Base-by-base conservation (phyloP, 2,113 vertebrate species). In the Tyrannus savana region DNA sequence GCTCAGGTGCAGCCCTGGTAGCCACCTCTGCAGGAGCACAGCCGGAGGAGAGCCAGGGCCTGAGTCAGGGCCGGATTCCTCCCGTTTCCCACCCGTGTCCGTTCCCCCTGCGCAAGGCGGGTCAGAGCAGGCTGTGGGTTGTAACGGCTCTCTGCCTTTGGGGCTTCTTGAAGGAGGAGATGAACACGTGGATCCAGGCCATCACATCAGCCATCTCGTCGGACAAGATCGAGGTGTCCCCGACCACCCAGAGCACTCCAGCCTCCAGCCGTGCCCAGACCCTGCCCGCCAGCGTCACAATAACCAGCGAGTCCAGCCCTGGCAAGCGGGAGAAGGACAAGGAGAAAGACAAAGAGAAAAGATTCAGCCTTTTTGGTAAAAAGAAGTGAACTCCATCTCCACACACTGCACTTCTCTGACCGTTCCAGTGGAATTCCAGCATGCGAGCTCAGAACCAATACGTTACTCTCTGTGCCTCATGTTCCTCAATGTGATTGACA, bases 341-440 rank as follows among this genome's bases (percentile, higher is more conserved):
- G 95, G 99, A 99, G 96, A 99, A 99, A 97, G 99, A 99, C 97
- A 99, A 99, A 92, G 99, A 99, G 97, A 99, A 99, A 95, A 98
- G 99, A 93, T 99, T 99, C 98, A 99, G 99, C 96, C 98, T 99
- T 92, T 99, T 99, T 97, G 99, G 99, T 98, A 99, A 99, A 98
- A 99, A 99, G 98, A 99, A 99, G 91, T 99, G 98, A 98, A 98
- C 98, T 97, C 94, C 97, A 94, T 94, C 92, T 96, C 90, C 93
- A 95, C 96, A 82, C 96, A 96, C 97, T 97, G 96, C 97, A 98
- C 97, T 97, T 98, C 97, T 98, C 97, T 97, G 97, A 97, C 95
- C 97, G 98, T 98, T 98, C 96, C 98, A 98, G 98, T 98, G 98
- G 98, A 98, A 99, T 98, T 98, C 98, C 98, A 99, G 98, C 99